Evolutionary conservation across 2,797 vertebrate genomes (phyloP).

Genomic region (Hydrocynus forskahlii): DNA sequence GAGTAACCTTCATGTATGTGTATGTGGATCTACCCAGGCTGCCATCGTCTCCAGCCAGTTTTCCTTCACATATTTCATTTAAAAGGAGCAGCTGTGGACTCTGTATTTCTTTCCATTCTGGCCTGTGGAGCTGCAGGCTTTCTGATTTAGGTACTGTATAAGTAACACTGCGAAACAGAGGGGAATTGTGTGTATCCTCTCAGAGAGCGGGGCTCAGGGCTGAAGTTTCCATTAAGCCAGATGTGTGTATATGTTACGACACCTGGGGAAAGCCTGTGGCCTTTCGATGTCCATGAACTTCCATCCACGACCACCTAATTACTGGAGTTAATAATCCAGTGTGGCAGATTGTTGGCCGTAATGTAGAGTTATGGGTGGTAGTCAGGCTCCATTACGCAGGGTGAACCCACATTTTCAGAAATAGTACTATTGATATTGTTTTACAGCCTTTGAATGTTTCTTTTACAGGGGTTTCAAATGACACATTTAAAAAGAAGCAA

Average conservation of each 20-base stretch:
- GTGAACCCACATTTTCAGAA: no score
- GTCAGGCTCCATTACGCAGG: no score
- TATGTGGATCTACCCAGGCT: background rate
- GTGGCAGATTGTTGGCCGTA: background rate
- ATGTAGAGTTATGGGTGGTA: no score
- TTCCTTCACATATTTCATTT: background rate
- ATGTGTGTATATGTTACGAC: slow-evolving; percentile 30
- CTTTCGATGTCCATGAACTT: slow-evolving; percentile 3
- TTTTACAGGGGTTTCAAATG: no score
- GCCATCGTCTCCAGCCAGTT: background rate
- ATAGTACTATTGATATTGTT: no score
- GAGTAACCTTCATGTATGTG: background rate
- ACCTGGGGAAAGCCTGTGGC: background rate
- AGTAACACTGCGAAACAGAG: slow-evolving; percentile 57
- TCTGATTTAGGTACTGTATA: slow-evolving; percentile 10
- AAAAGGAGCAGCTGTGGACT: background rate
- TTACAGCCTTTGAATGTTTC: no score
- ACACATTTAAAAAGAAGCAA: no score
- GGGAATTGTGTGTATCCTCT: slow-evolving; percentile 59
- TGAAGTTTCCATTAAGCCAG: slow-evolving; percentile 60
- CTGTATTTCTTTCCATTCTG: slow-evolving; percentile 52
- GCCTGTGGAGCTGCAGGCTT: slow-evolving; percentile 30
- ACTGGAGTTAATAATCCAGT: slow-evolving; percentile 8
- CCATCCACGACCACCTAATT: background rate
- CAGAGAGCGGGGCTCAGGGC: slow-evolving; percentile 46